Evolutionary conservation across 2,113 vertebrate species (phyloP).

Genomic region (Periophthalmus modestus): DNA sequence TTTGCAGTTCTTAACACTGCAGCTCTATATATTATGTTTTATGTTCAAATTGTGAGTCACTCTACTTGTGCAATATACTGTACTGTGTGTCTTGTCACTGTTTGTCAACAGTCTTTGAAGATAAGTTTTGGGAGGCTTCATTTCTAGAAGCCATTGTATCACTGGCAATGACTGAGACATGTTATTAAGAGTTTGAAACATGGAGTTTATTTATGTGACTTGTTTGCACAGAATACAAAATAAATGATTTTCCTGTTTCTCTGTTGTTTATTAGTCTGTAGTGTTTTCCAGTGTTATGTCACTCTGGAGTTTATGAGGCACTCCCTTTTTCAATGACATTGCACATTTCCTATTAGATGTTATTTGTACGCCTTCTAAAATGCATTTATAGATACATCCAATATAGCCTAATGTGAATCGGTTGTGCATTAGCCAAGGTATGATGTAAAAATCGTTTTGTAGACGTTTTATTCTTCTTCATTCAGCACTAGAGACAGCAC

Average conservation of each 20-base stretch:
- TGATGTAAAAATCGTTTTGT: no score
- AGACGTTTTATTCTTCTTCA: no score
- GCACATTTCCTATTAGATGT: not conserved
- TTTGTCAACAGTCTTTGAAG: conserved; percentile 33
- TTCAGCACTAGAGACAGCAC: no score
- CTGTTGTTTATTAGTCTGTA: conserved; percentile 45
- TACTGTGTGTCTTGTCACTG: conserved; percentile 64
- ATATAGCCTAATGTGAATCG: no score
- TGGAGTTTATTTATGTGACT: conserved; percentile 54
- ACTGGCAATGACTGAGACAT: conserved; percentile 48
- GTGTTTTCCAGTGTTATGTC: not conserved
- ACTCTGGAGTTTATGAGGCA: not conserved
- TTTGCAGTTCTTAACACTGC: conserved; percentile 23
- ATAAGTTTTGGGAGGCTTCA: conserved; percentile 51
- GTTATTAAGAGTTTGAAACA: conserved; percentile 33
- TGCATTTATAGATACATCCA: no score
- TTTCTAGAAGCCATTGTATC: conserved; percentile 64
- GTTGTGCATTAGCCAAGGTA: no score
- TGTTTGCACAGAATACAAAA: conserved; percentile 60
- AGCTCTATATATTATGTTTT: conserved; percentile 18
- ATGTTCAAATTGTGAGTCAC: conserved; percentile 31
- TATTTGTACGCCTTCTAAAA: no score
- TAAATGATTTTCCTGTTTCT: conserved; percentile 45
- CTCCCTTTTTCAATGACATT: not conserved
- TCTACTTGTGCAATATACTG: conserved; percentile 68